Base-by-base conservation (phyloP, 2,888 invertebrate genomes). In the Flexamia atlantica region DNA sequence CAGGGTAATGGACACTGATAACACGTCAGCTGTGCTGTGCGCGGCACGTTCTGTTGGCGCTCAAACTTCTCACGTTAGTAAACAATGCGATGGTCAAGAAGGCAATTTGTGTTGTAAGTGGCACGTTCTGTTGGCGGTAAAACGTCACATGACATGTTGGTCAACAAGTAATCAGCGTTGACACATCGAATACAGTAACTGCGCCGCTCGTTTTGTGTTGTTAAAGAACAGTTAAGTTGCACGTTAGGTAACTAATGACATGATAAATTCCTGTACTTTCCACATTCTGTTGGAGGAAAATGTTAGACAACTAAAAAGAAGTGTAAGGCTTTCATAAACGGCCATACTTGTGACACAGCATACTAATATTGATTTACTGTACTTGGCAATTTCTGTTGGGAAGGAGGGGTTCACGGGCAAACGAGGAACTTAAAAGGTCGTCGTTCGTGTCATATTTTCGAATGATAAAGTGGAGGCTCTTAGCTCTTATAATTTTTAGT, bases 1-100 rank as follows among this genome's bases (percentile, higher is more conserved):
- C 57, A 57, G 23, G 57, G 57, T 57, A 57, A 57, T 57, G 57
- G 57, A 57, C 57, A 57, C 57, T 57, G 57, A 57, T 57, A 57
- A 57, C 46, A 46, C 57, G 57, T 57, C 57, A 46, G 14, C 57
- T 23, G 3, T 57, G 57, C 20, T 57, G 57, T 57, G 25, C 30
- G 30, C 30, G 28, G n/a, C 30, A 64, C 64, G 64, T 64, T 30
- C 30, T 9, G 28, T 64, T 64, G 64, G 64, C 64, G 30, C 12
- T 10, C 28, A 0, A 9, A 14, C 30, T 5, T 64, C 28, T 28
- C 14, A 3, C 20, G 46, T 46, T 53, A 53, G 64, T 64, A 28
- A 25, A 64, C 64, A 64, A 1, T 28, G 64, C 30, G 30, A 64
- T 64, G 64, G 30, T 28, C 64, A 64, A 64, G 20, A 53, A 5